phyloP scores from a whole-genome alignment of 2,888 invertebrate genomes.

The Macrophya annulata region DNA sequence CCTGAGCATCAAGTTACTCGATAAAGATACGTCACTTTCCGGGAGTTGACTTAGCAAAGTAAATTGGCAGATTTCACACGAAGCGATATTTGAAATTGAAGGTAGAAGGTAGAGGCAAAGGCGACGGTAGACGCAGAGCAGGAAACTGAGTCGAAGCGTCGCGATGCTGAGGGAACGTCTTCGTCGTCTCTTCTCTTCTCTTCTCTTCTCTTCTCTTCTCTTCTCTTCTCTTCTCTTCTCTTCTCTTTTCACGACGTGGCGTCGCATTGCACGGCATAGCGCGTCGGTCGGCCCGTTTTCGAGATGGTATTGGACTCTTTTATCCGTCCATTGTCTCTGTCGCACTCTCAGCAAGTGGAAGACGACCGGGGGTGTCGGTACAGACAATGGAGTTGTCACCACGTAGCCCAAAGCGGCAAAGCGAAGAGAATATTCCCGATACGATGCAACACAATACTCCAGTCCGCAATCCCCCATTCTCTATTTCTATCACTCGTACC shows the following conservation, averaged over 20 bases:
- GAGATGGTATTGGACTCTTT: conserved; percentile 61
- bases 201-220: too few species aligned
- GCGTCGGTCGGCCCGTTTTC: conserved; percentile 3
- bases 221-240: conserved; percentile 30
- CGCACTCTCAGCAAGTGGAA: conserved; percentile 59
- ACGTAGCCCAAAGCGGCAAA: conserved; percentile 59
- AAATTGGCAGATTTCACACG: conserved; percentile 47
- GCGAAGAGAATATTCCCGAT: conserved; percentile 52
- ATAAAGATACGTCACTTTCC: conserved; percentile 14
- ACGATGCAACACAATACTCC: conserved; percentile 51
- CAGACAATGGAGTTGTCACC: conserved; percentile 64
- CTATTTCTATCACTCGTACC: conserved; percentile 29
- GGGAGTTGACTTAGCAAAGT: conserved; percentile 6
- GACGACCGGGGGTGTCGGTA: conserved; percentile 57
- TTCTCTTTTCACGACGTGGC: background rate
- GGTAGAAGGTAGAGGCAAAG: background rate
- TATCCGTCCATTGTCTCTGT: conserved; percentile 62
- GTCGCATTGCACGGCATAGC: background rate
- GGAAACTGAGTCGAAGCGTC: conserved; percentile 31
- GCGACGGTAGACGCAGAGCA: conserved; percentile 8
- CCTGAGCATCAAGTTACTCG: background rate
- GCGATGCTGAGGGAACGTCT: conserved; percentile 23
- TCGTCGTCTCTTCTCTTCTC: conserved; percentile 18
- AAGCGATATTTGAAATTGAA: conserved; percentile 42
- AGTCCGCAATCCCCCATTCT: conserved; percentile 56